A percentile compares a stretch with the other conserved stretches of the same genome.
Conservation (phyloP, 2,888 invertebrate genomes). For the Tinea trinotella region DNA sequence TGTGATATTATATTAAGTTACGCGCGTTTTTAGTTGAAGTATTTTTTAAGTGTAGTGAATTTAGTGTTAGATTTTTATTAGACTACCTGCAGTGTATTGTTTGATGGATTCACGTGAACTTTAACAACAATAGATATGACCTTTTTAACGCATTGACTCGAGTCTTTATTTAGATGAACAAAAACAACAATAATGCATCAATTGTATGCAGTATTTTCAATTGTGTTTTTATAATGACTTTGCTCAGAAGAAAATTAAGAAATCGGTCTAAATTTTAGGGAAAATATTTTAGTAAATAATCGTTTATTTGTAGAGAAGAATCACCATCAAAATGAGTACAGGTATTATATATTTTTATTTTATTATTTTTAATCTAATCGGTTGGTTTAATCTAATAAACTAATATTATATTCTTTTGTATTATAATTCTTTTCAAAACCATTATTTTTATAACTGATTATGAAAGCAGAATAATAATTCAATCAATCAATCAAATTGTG, state of each 20-base stretch:
- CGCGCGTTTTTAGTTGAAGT: constrained; percentile 43
- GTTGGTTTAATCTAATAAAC: too few relatives aligned
- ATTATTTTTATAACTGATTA: too few relatives aligned
- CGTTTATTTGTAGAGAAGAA: background rate
- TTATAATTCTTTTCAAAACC: too few relatives aligned
- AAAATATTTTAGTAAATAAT: too few relatives aligned
- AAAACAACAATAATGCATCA: constrained; percentile 1
- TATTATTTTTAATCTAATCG: too few relatives aligned
- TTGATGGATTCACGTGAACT: background rate
- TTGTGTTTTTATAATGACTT: background rate
- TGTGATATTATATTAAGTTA: constrained; percentile 58
- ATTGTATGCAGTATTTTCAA: background rate
- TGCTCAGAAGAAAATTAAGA: constrained; percentile 6
- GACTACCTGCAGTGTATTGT: constrained; percentile 39
- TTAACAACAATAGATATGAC: background rate
- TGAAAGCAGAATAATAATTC: too few relatives aligned
- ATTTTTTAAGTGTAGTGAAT: constrained; percentile 28
- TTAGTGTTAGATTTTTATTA: too few relatives aligned
- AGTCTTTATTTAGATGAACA: background rate
- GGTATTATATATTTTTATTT: background rate
- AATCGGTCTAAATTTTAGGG: too few relatives aligned
- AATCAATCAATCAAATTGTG: too few relatives aligned
- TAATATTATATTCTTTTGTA: too few relatives aligned
- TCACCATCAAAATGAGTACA: constrained; percentile 11
- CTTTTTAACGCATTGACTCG: background rate